Evolutionary conservation across 1,140 invertebrate genomes (phyloP).

Genomic region (Latrodectus geometricus): DNA sequence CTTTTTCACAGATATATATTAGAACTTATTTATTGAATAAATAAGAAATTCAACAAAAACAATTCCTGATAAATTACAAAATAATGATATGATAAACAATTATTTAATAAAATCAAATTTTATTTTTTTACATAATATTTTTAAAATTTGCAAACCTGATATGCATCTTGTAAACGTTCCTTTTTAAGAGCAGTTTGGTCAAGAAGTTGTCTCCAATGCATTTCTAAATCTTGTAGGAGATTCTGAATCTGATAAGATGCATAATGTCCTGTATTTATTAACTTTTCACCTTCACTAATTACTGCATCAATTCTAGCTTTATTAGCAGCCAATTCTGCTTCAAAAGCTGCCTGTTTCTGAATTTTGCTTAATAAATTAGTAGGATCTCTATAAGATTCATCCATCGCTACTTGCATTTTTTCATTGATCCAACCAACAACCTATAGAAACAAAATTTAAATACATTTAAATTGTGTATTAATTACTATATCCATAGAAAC

Average conservation of each 20-base stretch:
- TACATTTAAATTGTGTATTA: too few relatives aligned
- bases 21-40: too few relatives aligned
- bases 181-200: constrained; percentile 83
- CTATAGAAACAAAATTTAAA: constrained; percentile 61
- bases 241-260: constrained; percentile 86
- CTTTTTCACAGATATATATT: too few relatives aligned
- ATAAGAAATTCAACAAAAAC: too few relatives aligned
- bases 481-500: too few relatives aligned
- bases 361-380: constrained; percentile 96
- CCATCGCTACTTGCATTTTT: constrained; percentile 90
- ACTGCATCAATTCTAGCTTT: constrained; percentile 85
- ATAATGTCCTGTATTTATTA: constrained; percentile 89
- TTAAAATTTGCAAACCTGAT: constrained; percentile 71
- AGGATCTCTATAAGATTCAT: constrained; percentile 92
- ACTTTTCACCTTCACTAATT: constrained; percentile 83
- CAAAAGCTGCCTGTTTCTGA: constrained; percentile 95
- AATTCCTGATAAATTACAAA: too few relatives aligned
- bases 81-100: too few relatives aligned
- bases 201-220: constrained; percentile 84
- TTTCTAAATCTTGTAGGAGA: constrained; percentile 84
- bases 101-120: too few relatives aligned
- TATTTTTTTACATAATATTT: too few relatives aligned
- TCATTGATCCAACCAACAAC: constrained; percentile 91
- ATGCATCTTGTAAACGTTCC: constrained; percentile 90
- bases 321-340: constrained; percentile 93